Percentiles rank a stretch among this genome's conserved stretches.
Conservation (phyloP, 23 tunicate genomes). For the Clavelina lepadiformis region DNA sequence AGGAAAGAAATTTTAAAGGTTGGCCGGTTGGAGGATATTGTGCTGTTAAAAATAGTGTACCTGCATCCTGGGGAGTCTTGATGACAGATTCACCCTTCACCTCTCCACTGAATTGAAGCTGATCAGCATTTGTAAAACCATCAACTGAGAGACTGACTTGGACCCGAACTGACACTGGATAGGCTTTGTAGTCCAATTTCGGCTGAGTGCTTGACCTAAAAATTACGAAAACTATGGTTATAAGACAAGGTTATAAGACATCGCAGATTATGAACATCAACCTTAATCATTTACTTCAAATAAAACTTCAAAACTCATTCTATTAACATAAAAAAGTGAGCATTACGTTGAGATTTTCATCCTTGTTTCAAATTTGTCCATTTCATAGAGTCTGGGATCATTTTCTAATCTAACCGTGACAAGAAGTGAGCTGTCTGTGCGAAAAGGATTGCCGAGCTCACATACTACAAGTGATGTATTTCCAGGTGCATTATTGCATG, state of each 20-base stretch:
- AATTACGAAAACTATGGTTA: background rate
- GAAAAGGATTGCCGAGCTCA: conserved; percentile 76
- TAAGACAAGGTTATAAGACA: too few species aligned
- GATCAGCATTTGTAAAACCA: conserved; percentile 57
- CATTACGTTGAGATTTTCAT: conserved; percentile 46
- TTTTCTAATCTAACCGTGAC: conserved; percentile 42
- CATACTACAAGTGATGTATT: conserved; percentile 50
- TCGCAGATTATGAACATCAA: too few species aligned
- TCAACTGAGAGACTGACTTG: conserved; percentile 43
- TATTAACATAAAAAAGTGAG: too few species aligned
- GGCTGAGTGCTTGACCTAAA: conserved; percentile 16
- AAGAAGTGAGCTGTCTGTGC: conserved; percentile 19
- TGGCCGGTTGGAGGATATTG: too few species aligned
- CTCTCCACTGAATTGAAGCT: conserved; percentile 54
- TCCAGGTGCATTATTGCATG: conserved; percentile 23
- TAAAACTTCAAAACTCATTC: too few species aligned
- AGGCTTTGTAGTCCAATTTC: conserved; percentile 1
- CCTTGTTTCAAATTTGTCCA: conserved; percentile 9
- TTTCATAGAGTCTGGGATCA: conserved; percentile 14
- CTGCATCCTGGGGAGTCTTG: conserved; percentile 51
- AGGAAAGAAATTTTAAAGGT: too few species aligned
- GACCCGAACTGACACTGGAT: conserved; percentile 40
- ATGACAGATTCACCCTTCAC: conserved; percentile 83
- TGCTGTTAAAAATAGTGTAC: too few species aligned
- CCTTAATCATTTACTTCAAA: too few species aligned